These are phyloP conservation scores for Drosophila tsacasi DNA, from an alignment of 1,140 invertebrate genomes.

Conservation along the genomic window DNA sequence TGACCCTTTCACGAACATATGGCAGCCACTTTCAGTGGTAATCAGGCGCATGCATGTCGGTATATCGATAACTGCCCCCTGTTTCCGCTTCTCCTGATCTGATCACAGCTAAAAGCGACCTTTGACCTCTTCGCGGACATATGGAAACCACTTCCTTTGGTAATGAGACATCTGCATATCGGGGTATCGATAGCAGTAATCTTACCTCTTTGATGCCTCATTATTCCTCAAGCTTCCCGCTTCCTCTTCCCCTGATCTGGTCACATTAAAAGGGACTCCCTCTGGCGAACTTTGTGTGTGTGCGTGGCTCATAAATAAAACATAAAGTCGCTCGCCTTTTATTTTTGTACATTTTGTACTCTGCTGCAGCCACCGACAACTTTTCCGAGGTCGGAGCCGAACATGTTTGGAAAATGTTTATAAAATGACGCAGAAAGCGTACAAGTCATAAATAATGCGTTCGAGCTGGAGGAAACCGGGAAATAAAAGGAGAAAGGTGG, in stretches of 20 bases:
- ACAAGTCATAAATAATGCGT: constrained; percentile 82
- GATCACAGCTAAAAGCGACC: neutral
- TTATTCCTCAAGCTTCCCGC: neutral
- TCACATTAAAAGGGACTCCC: constrained; percentile 46
- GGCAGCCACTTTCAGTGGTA: constrained; percentile 27
- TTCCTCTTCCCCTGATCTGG: neutral
- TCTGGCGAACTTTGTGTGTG: constrained; percentile 48
- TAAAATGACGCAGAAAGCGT: constrained; percentile 80
- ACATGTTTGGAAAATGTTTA: constrained; percentile 82
- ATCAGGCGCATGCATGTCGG: constrained; percentile 23
- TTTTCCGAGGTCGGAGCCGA: constrained; percentile 37
- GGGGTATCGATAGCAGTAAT: constrained; percentile 2
- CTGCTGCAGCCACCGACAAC: constrained; percentile 55
- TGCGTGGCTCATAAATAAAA: constrained; percentile 77
- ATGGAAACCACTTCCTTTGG: constrained; percentile 24
- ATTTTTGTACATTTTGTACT: constrained; percentile 45
- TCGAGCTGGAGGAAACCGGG: constrained; percentile 21
- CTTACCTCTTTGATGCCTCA: constrained; percentile 16
- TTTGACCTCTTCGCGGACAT: constrained; percentile 41
- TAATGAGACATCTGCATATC: constrained; percentile 27
- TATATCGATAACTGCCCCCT: constrained; percentile 16
- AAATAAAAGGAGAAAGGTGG: neutral
- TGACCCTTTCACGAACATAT: constrained; percentile 52
- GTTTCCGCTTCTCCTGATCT: neutral
- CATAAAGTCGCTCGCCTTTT: constrained; percentile 69